Base-by-base conservation (phyloP, 2,888 invertebrate species). In the Hyposoter dolosus region DNA sequence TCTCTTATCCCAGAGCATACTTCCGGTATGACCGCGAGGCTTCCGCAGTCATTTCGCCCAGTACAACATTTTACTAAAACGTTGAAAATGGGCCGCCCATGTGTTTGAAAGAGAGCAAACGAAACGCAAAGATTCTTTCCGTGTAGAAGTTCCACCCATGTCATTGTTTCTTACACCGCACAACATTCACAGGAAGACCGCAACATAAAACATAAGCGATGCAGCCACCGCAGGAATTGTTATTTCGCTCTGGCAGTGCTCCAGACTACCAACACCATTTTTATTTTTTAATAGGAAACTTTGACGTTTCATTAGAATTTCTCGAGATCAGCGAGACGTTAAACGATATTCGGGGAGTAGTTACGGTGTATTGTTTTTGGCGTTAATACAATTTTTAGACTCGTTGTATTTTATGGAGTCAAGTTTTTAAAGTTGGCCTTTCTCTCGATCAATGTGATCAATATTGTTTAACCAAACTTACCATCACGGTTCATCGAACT, bases 31-130 rank as follows among this genome's bases (percentile, higher is more conserved):
- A 47, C 65, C 53, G 65, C 53, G 65, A 65, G 75, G 75, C 78
- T 84, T 82, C 65, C 56, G 69, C 56, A 71, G 28, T 35, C 68
- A 35, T 65, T 53, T 53, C 23, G 19, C 47, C 45, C 23, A 74
- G 68, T 74, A 19, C 35, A 12, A 74, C 74, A 71, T 79, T 76
- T 69, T 78, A 72, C 68, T 86, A 60, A 81, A 86, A 81, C 75
- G 83, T 74, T 81, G 65, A 53, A 81, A 69, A 78, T 74, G 71
- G 10, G 47, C 45, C 68, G 60, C 12, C 68, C 60, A 56, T 66
- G 76, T 43, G 43, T 69, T 72, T 32, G 28, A 50, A 69, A 75
- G 74, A 79, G 60, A 68, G 71, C 47, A 65, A 82, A 84, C 82
- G 68, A 47, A 28, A 81, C 81, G 53, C 19, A 40, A 65, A 56